phyloP scores from a whole-genome alignment of 2,888 invertebrate genomes.

The Ophion costatus region DNA sequence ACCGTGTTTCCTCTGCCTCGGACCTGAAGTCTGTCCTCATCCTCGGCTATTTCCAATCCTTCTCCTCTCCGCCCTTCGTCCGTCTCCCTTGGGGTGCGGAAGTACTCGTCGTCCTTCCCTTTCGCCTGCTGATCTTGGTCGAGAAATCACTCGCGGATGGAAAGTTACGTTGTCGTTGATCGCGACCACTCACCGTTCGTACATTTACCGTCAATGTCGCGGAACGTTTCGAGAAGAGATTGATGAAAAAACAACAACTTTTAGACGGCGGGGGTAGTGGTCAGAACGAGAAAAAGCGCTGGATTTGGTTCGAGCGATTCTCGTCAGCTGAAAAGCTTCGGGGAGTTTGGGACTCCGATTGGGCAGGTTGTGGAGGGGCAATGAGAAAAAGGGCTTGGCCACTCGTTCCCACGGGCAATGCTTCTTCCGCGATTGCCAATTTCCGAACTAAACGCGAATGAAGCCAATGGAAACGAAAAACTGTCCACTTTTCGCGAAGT shows the following conservation, averaged over 20 bases:
- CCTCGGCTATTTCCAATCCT: conserved; percentile 17
- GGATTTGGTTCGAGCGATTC: too few species aligned
- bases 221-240: not conserved
- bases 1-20: conserved; percentile 68
- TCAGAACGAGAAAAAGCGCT: too few species aligned
- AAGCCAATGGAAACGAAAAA: not conserved
- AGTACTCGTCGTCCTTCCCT: conserved; percentile 12
- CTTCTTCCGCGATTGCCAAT: not conserved
- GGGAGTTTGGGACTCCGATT: too few species aligned
- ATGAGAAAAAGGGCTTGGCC: too few species aligned
- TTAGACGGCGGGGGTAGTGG: too few species aligned
- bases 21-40: conserved; percentile 3
- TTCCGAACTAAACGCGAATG: not conserved
- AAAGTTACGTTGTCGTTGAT: conserved; percentile 44
- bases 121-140: conserved; percentile 11
- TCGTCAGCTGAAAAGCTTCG: too few species aligned
- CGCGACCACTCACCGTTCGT: conserved; percentile 44
- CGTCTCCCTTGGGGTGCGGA: conserved; percentile 24
- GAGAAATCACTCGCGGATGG: conserved; percentile 71
- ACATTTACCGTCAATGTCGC: not conserved
- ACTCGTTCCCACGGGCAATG: not conserved
- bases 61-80: conserved; percentile 20
- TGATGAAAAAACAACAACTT: too few species aligned
- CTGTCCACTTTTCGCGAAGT: conserved; percentile 18
- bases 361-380: too few species aligned